phyloP scores from a whole-genome alignment of 2,113 vertebrate species.

The Nycticorax nycticorax region DNA sequence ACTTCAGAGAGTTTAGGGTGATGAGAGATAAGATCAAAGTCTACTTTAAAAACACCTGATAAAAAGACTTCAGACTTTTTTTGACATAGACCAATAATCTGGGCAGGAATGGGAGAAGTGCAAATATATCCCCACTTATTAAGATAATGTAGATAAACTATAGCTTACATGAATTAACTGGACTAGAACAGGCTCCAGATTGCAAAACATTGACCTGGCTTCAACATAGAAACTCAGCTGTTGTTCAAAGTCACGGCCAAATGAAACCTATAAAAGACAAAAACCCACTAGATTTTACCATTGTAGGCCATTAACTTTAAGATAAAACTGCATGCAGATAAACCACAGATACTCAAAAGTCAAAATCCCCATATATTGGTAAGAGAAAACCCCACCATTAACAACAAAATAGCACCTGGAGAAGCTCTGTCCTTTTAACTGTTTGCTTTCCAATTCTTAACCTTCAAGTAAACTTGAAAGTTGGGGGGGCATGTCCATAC shows the following conservation, averaged over 20 bases:
- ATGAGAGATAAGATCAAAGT: background rate
- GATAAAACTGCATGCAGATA: background rate
- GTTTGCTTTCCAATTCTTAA: background rate
- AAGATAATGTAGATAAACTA: background rate
- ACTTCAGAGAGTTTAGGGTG: background rate
- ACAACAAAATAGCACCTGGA: background rate
- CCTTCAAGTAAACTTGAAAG: background rate
- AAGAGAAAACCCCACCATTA: background rate
- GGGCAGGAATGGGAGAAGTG: background rate
- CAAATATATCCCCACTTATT: background rate
- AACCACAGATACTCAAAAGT: background rate
- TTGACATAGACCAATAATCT: background rate
- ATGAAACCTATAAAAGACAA: conserved; percentile 84
- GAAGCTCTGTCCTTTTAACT: background rate
- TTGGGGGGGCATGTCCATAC: background rate
- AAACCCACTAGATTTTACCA: background rate
- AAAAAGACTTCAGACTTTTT: background rate
- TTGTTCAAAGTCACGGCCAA: conserved; percentile 97
- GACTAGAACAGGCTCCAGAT: conserved; percentile 92
- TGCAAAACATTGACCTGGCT: conserved; percentile 93
- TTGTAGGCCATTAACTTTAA: background rate
- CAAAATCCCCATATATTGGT: background rate
- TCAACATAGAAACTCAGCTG: conserved; percentile 98
- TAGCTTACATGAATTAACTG: conserved; percentile 93
- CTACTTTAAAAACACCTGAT: background rate